Evolutionary conservation across 2,113 vertebrate genomes (phyloP), one percentile per base, ranked within the genome.

Genomic region (Hyperopisus bebe): DNA sequence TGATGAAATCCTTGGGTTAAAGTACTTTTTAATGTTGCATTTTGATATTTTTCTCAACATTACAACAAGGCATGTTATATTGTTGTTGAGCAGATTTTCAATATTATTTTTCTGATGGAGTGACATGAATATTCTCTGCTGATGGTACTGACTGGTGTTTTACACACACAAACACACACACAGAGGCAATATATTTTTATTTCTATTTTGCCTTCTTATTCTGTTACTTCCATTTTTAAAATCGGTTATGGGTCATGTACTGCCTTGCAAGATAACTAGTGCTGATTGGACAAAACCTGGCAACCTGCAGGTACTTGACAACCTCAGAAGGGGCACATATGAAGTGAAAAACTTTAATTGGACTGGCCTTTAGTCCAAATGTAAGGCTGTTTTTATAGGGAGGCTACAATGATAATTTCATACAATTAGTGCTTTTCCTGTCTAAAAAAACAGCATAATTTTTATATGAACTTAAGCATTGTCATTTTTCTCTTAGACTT

Each of bases 51-150:
- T 88, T 3, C 21, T 15, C 51, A 58, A 35, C 35, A 42, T 84
- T 88, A 87, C 35, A 24, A n/a, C 21, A 55, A 35, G 51, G 3
- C 51, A 47, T 44, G 17, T 19, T 50, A 31, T 85, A 21, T 46
- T n/a, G 44, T 88, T 89, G 44, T 80, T 66, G 82, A 51, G 50
- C 39, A 89, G 70, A 17, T 47, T 89, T 53, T 89, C 5, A 35
- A n/a, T 5, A n/a, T 44, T n/a, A 13, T 86, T 86, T 86, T 86
- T 50, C 47, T 86, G n/a, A 27, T 50, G 10, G 47, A 86, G 46
- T 48, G 11, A n/a, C 39, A 47, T 47, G 42, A 50, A 86, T 47
- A 85, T 48, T 11, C 31, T 13, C 21, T 24, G 44, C 46, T 48
- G 13, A 47, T 47, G 10, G 83, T n/a, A 42, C 10, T 48, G 83